These are phyloP conservation scores for Hypomecis atomaria DNA, from an alignment of 2,888 invertebrate species.

Conservation along the genomic window DNA sequence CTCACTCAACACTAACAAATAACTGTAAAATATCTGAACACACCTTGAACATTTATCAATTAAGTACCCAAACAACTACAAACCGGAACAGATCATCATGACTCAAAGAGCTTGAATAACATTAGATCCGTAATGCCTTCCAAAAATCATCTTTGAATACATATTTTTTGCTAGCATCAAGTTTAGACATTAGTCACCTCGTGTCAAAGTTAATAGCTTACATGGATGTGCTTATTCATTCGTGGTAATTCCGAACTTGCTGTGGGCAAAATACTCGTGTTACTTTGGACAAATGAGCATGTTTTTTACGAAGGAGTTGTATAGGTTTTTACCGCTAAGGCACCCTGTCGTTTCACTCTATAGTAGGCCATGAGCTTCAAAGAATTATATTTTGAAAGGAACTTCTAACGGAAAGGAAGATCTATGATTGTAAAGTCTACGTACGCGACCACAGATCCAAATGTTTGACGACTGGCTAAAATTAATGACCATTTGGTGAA, in stretches of 20 bases:
- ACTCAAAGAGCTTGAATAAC: constrained; percentile 16
- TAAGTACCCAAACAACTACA: constrained; percentile 1
- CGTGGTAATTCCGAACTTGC: constrained; percentile 35
- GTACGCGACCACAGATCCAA: too few species aligned
- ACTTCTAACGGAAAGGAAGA: too few species aligned
- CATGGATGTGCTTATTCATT: constrained; percentile 36
- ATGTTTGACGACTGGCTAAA: too few species aligned
- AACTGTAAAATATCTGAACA: constrained; percentile 9
- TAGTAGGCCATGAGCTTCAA: too few species aligned
- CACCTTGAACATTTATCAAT: constrained; percentile 9
- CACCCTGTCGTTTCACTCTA: too few species aligned
- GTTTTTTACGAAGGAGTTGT: neutral
- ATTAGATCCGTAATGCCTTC: constrained; percentile 41
- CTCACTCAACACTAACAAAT: neutral
- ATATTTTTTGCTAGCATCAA: constrained; percentile 41
- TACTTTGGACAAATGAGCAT: constrained; percentile 11
- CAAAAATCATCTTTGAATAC: constrained; percentile 30
- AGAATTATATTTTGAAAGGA: too few species aligned
- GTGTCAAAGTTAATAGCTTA: constrained; percentile 32
- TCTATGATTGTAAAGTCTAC: too few species aligned
- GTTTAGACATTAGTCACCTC: constrained; percentile 37
- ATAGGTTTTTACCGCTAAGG: too few species aligned
- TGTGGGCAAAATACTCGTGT: constrained; percentile 13
- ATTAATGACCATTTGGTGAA: too few species aligned
- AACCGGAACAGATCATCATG: constrained; percentile 22